Evolutionary conservation across 1,140 invertebrate species (phyloP).

Genomic region (Drosophila bifasciata): DNA sequence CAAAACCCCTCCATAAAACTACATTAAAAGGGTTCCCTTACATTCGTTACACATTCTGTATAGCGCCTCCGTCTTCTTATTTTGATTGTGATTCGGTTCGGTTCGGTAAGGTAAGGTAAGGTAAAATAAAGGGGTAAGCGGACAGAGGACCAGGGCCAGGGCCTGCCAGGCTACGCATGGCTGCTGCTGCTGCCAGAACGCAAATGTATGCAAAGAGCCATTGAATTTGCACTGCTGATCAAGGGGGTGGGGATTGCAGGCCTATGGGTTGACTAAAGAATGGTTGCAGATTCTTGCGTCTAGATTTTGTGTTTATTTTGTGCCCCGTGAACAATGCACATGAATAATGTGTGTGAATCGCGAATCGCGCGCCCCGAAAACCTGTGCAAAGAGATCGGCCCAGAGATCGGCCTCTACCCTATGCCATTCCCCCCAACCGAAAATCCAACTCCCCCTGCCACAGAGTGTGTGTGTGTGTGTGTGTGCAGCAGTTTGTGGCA

Average conservation of each 20-base stretch:
- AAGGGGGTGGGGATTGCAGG: background rate
- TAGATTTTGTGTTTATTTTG: slow-evolving; percentile 82
- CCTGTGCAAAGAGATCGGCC: slow-evolving; percentile 74
- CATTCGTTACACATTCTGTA: slow-evolving; percentile 8
- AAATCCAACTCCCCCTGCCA: slow-evolving; percentile 3
- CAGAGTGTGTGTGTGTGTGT: slow-evolving; percentile 45
- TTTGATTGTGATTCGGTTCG: slow-evolving; percentile 54
- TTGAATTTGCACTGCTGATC: slow-evolving; percentile 67
- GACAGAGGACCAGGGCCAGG: slow-evolving; percentile 20
- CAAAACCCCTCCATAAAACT: too few relatives aligned
- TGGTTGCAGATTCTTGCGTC: slow-evolving; percentile 79
- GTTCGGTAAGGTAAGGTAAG: slow-evolving; percentile 14
- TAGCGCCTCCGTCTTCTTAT: slow-evolving; percentile 56
- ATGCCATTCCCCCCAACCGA: slow-evolving; percentile 1
- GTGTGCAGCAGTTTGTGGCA: slow-evolving; percentile 66
- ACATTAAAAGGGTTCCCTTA: slow-evolving; percentile 12
- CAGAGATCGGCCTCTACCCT: slow-evolving; percentile 44
- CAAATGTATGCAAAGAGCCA: slow-evolving; percentile 82
- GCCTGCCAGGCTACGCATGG: slow-evolving; percentile 70
- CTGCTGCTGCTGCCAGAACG: slow-evolving; percentile 60
- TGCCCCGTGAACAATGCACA: slow-evolving; percentile 74
- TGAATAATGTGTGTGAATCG: slow-evolving; percentile 83
- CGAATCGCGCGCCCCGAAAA: slow-evolving; percentile 72
- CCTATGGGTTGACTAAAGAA: slow-evolving; percentile 51
- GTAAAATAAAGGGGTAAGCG: too few relatives aligned